Conservation (phyloP, 2,888 invertebrate species). For the Habroteleia sp. region DNA sequence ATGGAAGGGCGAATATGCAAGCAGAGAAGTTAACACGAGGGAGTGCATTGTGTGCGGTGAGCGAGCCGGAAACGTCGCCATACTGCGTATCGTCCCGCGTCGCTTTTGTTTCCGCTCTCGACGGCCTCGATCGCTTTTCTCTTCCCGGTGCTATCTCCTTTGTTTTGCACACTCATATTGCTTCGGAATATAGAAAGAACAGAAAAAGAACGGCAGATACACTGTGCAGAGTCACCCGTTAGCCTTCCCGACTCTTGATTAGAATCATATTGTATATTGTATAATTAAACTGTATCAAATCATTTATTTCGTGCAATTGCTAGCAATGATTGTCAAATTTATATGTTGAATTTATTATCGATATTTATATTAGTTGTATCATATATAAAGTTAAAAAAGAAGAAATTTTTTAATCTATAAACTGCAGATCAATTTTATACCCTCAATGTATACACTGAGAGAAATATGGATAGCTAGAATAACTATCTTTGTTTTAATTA, state of each 20-base stretch:
- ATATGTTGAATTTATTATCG: too few relatives aligned
- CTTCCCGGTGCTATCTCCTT: conserved; percentile 57
- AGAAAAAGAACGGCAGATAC: conserved; percentile 39
- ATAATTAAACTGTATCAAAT: conserved; percentile 1
- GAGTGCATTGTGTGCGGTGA: conserved; percentile 80
- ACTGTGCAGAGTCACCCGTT: conserved; percentile 33
- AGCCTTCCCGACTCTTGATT: conserved; percentile 46
- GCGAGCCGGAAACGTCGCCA: conserved; percentile 81
- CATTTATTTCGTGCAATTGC: too few relatives aligned
- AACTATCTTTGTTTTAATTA: too few relatives aligned
- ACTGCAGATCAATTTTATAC: too few relatives aligned
- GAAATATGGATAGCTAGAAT: too few relatives aligned
- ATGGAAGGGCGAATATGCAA: conserved; percentile 59
- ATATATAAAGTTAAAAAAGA: too few relatives aligned
- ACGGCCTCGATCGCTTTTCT: conserved; percentile 61
- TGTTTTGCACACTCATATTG: conserved; percentile 55
- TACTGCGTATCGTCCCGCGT: conserved; percentile 76
- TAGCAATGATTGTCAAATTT: too few relatives aligned
- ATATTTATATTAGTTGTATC: too few relatives aligned
- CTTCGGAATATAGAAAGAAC: conserved; percentile 50
- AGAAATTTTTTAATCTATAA: too few relatives aligned
- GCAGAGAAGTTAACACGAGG: conserved; percentile 76
- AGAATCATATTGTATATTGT: conserved; percentile 33
- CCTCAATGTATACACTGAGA: too few relatives aligned
- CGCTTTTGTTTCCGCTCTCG: conserved; percentile 73